phyloP scores from a whole-genome alignment of 2,888 invertebrate species.

The Pseudococcus longispinus region DNA sequence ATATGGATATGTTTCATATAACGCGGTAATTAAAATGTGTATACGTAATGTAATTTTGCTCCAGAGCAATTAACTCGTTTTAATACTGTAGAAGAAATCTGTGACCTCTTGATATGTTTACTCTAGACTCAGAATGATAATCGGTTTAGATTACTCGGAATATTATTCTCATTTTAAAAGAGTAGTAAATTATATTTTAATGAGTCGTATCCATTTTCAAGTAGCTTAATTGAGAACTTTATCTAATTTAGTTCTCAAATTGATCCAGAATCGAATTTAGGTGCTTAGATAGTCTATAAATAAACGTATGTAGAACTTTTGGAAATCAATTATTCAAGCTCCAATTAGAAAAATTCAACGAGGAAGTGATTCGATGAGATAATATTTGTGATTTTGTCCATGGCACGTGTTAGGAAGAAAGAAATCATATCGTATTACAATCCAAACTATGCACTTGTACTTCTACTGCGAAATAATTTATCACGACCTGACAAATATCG shows the following conservation, averaged over 20 bases:
- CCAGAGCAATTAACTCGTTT: neutral
- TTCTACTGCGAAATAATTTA: neutral
- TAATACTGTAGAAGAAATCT: neutral
- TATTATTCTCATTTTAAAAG: neutral
- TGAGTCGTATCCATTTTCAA: neutral
- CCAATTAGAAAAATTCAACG: neutral
- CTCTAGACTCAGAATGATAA: neutral
- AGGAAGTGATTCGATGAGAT: neutral
- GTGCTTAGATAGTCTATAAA: neutral
- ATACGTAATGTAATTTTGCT: neutral
- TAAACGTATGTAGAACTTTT: no score
- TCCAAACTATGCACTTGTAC: neutral
- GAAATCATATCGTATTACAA: neutral
- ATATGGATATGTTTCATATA: neutral
- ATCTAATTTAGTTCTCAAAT: neutral
- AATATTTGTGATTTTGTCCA: neutral
- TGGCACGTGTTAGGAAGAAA: neutral
- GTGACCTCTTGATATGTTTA: neutral
- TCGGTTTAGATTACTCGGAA: neutral
- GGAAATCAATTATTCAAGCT: neutral
- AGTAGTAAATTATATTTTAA: neutral
- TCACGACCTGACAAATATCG: slow-evolving; percentile 18
- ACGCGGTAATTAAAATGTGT: neutral
- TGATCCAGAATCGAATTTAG: neutral
- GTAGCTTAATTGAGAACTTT: neutral